phyloP scores from a whole-genome alignment of 2,888 invertebrate genomes.

The Ophion obscuratus region DNA sequence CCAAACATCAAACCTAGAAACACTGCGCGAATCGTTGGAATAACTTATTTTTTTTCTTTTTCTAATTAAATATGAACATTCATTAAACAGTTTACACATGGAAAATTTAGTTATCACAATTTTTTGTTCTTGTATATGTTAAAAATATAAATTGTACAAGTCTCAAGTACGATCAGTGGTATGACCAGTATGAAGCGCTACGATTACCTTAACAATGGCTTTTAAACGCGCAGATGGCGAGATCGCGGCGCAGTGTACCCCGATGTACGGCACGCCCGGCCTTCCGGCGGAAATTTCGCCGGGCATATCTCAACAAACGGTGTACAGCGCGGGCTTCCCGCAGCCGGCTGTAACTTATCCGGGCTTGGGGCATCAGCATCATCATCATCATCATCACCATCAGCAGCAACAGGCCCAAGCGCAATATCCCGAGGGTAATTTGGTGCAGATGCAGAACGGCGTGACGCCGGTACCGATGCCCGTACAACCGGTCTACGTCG shows the following conservation, averaged over 20 bases:
- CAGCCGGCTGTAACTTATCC: slow-evolving; percentile 56
- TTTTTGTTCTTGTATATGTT: no score
- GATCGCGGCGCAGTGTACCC: slow-evolving; percentile 75
- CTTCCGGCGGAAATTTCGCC: slow-evolving; percentile 62
- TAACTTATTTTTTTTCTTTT: no score
- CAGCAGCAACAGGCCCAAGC: slow-evolving; percentile 62
- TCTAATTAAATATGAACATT: no score
- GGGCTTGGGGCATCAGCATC: slow-evolving; percentile 69
- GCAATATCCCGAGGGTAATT: slow-evolving; percentile 70
- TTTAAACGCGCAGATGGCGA: slow-evolving; percentile 68
- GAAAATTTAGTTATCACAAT: no score
- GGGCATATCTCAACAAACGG: slow-evolving; percentile 52
- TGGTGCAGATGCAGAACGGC: slow-evolving; percentile 75
- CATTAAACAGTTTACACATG: no score
- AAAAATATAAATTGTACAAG: no score
- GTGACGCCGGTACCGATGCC: slow-evolving; percentile 70
- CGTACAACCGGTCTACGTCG: slow-evolving; percentile 69
- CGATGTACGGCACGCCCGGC: slow-evolving; percentile 74
- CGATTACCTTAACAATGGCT: background rate
- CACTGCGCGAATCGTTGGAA: no score
- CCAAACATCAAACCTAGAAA: no score
- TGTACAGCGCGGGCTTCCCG: slow-evolving; percentile 44
- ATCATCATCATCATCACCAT: slow-evolving; percentile 67
- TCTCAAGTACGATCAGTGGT: no score
- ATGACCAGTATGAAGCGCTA: no score